A percentile compares a stretch with the other conserved stretches of the same genome.
phyloP scores from a whole-genome alignment of 2,797 vertebrate genomes.

The Thalassophryne amazonica region DNA sequence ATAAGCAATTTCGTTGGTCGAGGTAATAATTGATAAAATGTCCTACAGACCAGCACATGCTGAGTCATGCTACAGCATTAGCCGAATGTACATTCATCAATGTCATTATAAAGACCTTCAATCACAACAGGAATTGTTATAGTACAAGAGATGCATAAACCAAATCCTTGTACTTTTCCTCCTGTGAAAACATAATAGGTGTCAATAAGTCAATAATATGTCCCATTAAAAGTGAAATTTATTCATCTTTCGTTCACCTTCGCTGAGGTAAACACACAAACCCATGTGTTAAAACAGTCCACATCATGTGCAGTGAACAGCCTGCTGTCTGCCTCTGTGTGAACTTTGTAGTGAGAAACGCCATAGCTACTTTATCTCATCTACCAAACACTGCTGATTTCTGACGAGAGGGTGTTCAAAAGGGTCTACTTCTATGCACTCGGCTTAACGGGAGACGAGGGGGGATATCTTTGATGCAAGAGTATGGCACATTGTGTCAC shows the following conservation, averaged over 20 bases:
- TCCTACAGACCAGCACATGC: background rate
- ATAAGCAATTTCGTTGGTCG: too few species aligned
- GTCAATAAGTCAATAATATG: slow-evolving; percentile 27
- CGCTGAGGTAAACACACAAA: slow-evolving; percentile 1
- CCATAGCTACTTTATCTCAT: slow-evolving; percentile 31
- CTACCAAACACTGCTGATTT: slow-evolving; percentile 55
- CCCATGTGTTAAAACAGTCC: background rate
- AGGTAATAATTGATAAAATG: too few species aligned
- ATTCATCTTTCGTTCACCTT: slow-evolving; percentile 3
- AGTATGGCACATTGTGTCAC: slow-evolving; percentile 63
- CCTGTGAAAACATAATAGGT: slow-evolving; percentile 13
- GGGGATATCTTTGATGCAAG: slow-evolving; percentile 68
- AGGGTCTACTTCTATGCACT: slow-evolving; percentile 38
- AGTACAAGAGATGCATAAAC: slow-evolving; percentile 2
- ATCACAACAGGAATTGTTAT: slow-evolving; percentile 31
- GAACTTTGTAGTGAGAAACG: slow-evolving; percentile 15
- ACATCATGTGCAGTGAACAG: background rate
- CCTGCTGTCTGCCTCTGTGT: slow-evolving; percentile 7
- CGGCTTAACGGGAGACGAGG: slow-evolving; percentile 62
- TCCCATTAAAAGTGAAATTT: slow-evolving; percentile 30
- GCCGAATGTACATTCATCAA: background rate
- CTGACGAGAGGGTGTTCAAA: slow-evolving; percentile 68
- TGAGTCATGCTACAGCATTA: background rate
- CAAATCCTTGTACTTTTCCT: slow-evolving; percentile 25
- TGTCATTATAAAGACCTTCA: slow-evolving; percentile 15